These are phyloP conservation scores for Autographa pulchrina DNA, from an alignment of 2,888 invertebrate species.

Conservation along the genomic window DNA sequence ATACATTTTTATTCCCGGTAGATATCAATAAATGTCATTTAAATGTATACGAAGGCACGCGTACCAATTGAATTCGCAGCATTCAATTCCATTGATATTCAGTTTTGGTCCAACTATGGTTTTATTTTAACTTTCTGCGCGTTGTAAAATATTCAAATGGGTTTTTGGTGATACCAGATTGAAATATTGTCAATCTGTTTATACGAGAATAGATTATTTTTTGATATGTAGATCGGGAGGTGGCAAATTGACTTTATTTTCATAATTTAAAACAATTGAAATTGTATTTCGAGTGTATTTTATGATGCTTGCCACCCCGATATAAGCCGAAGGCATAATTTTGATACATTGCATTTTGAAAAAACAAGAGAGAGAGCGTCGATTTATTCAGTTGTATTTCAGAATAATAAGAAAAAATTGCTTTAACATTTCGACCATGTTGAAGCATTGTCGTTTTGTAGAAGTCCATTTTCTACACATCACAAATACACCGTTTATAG, in stretches of 20 bases:
- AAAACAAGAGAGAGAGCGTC: too few species aligned
- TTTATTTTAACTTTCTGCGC: constrained; percentile 36
- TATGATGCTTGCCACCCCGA: not conserved
- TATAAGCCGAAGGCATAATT: too few species aligned
- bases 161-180: constrained; percentile 19
- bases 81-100: constrained; percentile 46
- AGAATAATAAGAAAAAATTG: too few species aligned
- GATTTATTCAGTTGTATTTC: too few species aligned
- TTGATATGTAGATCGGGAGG: not conserved
- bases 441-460: too few species aligned
- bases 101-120: constrained; percentile 32
- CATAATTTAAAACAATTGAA: not conserved
- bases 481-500: too few species aligned
- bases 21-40: constrained; percentile 52
- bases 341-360: too few species aligned
- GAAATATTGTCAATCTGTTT: constrained; percentile 23
- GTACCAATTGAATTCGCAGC: constrained; percentile 47
- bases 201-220: constrained; percentile 5
- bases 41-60: constrained; percentile 51
- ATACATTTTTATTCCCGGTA: constrained; percentile 12
- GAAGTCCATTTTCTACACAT: too few species aligned
- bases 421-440: too few species aligned
- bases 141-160: constrained; percentile 50
- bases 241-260: constrained; percentile 2
- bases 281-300: not conserved